Conservation (phyloP, 2,113 vertebrate species). For the Dromas ardeola region DNA sequence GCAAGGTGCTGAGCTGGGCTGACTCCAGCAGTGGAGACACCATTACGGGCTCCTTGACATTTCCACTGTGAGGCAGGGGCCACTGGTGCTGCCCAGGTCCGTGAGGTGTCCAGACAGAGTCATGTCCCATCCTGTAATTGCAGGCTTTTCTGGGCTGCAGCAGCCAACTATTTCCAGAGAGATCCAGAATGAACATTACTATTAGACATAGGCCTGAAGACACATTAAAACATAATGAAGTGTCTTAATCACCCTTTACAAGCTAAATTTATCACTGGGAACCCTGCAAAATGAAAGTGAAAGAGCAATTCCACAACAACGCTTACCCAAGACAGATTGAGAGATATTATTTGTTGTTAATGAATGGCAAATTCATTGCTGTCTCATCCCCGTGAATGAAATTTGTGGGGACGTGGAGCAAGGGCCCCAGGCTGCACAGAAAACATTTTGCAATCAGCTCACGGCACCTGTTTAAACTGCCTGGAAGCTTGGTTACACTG, state of each 20-base stretch:
- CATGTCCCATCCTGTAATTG: fast-evolving
- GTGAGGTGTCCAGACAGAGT: neutral
- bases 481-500: neutral
- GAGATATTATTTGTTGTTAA: constrained; percentile 63
- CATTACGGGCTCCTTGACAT: neutral
- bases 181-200: constrained; percentile 3
- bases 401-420: neutral
- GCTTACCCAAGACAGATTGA: constrained; percentile 2
- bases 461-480: neutral
- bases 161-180: neutral
- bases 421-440: neutral
- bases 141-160: neutral
- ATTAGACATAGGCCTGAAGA: constrained; percentile 54
- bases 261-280: constrained; percentile 63
- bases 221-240: constrained; percentile 70
- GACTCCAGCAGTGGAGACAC: neutral
- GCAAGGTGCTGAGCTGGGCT: neutral
- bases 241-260: constrained; percentile 68
- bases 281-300: constrained; percentile 56
- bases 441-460: constrained; percentile 20
- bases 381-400: constrained; percentile 11
- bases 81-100: neutral
- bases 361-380: constrained; percentile 53
- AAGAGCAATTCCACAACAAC: constrained; percentile 44
- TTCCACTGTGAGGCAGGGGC: no score